Percentiles rank a stretch among this genome's conserved stretches.
These are phyloP conservation scores for Orthonevra nobilis DNA, from an alignment of 2,888 invertebrate genomes.

Conservation along the genomic window DNA sequence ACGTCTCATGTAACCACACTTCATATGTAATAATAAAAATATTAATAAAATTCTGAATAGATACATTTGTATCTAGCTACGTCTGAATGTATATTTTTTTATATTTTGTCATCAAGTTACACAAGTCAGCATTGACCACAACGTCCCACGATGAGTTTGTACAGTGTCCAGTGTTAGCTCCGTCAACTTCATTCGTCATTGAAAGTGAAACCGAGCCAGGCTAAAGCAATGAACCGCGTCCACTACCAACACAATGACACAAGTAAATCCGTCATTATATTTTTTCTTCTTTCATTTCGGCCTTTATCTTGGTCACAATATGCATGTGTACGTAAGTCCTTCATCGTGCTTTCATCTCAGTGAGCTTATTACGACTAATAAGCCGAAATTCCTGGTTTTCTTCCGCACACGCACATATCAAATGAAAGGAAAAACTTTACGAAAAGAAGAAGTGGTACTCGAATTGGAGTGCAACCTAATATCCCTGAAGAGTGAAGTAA, in stretches of 20 bases:
- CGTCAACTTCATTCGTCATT: conserved; percentile 23
- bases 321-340: conserved; percentile 3
- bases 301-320: neutral
- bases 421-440: too few relatives aligned
- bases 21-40: too few relatives aligned
- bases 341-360: conserved; percentile 38
- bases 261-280: conserved; percentile 45
- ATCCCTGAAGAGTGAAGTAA: conserved; percentile 39
- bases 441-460: conserved; percentile 36
- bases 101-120: conserved; percentile 22
- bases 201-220: conserved; percentile 60
- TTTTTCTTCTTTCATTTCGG: neutral
- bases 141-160: neutral
- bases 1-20: too few relatives aligned
- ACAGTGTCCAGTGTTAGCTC: neutral
- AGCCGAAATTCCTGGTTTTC: conserved; percentile 47
- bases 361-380: conserved; percentile 57
- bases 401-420: conserved; percentile 24
- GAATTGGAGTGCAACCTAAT: conserved; percentile 59
- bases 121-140: conserved; percentile 13
- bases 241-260: conserved; percentile 37
- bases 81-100: too few relatives aligned
- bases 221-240: conserved; percentile 55
- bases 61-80: too few relatives aligned
- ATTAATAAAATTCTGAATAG: too few relatives aligned